Evolutionary conservation across 2,113 vertebrate species (phyloP), one percentile per base, ranked within the genome.

Genomic region (Stictonetta naevosa): DNA sequence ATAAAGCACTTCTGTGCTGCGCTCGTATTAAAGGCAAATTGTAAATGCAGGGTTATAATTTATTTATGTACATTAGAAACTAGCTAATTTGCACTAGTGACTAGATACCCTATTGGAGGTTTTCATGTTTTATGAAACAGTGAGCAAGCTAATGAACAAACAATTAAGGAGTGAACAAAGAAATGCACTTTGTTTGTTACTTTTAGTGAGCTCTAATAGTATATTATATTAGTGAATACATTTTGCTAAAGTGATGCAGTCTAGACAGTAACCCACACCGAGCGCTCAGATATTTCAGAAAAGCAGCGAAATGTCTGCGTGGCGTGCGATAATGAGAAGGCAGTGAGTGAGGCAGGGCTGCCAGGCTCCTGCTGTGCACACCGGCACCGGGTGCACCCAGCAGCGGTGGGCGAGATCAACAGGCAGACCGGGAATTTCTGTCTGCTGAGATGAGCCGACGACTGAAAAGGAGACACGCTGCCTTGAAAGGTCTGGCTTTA

Each of bases 91-190:
- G 92, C 92, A 96, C 86, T n/a, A 87, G 83, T 86, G 83, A 91
- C 93, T 92, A 84, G 92, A 91, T 96, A 85, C 66, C 71, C 67
- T 69, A 87, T 72, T 93, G 92, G 86, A 93, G 53, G 62, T 89
- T 91, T 94, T 76, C 74, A 82, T 86, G 68, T 95, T 93, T 95
- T 92, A 94, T 94, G 93, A 96, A 96, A 83, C 92, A 85, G 92
- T 86, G 66, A 93, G 91, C 44, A 1, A 82, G 81, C 88, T 92
- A 94, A 92, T 90, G 94, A 96, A 92, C 76, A 76, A 95, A 94
- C 93, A 93, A 93, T 96, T 95, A 94, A 21, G 88, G 77, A 86
- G 74, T 6, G 71, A 93, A 93, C 86, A 96, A 95, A 94, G 90
- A 82, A 93, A 93, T 29, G 48, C 34, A 82, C 80, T 96, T 92